Percentiles rank a stretch among this genome's conserved stretches.
Conservation (phyloP, 2,797 vertebrate species). For the Enoplosus armatus region DNA sequence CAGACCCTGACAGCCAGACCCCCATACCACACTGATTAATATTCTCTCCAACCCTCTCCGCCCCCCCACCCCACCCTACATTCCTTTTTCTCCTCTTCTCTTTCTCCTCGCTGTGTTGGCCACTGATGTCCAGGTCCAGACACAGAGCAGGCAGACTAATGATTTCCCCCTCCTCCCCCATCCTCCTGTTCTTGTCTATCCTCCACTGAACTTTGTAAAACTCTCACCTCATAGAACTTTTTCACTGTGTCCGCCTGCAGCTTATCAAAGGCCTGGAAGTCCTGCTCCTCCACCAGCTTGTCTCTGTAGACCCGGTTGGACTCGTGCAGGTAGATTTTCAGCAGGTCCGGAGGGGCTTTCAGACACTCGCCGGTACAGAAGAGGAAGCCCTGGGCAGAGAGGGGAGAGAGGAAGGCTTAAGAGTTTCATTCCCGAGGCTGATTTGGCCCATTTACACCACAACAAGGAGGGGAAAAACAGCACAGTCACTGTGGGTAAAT, state of each 20-base stretch:
- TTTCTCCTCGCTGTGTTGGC: conserved; percentile 66
- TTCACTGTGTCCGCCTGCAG: conserved; percentile 90
- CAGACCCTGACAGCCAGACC: conserved; percentile 78
- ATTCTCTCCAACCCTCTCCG: conserved; percentile 66
- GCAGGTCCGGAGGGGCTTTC: conserved; percentile 87
- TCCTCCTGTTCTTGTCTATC: conserved; percentile 44
- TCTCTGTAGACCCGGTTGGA: conserved; percentile 93
- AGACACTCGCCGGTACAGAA: conserved; percentile 91
- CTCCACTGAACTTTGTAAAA: conserved; percentile 67
- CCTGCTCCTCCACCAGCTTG: conserved; percentile 92
- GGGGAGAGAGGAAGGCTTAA: conserved; percentile 8
- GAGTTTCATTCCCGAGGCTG: conserved; percentile 46
- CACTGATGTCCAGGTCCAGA: conserved; percentile 74
- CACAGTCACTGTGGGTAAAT: conserved; percentile 47
- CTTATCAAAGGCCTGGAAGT: conserved; percentile 91
- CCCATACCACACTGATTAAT: conserved; percentile 77
- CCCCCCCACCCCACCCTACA: conserved; percentile 4
- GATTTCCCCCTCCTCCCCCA: conserved; percentile 42
- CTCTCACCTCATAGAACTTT: conserved; percentile 90
- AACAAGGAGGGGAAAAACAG: conserved; percentile 48
- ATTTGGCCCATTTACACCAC: conserved; percentile 51
- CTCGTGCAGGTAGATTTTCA: conserved; percentile 95
- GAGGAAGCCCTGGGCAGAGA: conserved; percentile 88
- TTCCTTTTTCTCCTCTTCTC: conserved; percentile 57
- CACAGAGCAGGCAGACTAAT: conserved; percentile 75